Evolutionary conservation across 1,140 invertebrate species (phyloP), one percentile per base, ranked within the genome.

Genomic region (Monochamus saltuarius): DNA sequence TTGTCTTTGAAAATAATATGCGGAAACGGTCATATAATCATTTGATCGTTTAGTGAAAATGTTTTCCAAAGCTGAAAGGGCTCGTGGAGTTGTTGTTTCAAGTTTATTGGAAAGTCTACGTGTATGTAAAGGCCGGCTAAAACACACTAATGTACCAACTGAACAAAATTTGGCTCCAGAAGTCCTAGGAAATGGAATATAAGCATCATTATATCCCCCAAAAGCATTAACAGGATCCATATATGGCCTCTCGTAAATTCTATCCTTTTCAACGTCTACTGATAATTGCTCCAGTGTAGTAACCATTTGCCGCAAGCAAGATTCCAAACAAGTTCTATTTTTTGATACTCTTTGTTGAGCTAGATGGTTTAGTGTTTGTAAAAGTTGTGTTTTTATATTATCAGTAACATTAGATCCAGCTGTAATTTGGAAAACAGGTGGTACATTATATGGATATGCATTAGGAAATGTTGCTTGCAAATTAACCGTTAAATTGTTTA

Each of bases 131-230:
- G 89, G 88, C 58, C 93, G 84, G 43, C 89, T 89, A 77, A 97
- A 97, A 59, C 90, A 92, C 7, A 94, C 90, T 22, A 95, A 78
- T 19, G 88, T 84, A 66, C 89, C 90, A 29, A 89, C 90, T 38
- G 89, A 89, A 78, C 91, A 95, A 82, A 97, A 98, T 73, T 90
- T 89, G 0, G 92, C 94, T 4, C 94, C 94, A 10, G 92, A 96
- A 0, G 94, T 97, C 54, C 93, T 81, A 1, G 95, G 95, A 79
- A 96, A 98, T 0, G 95, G 95, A 62, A 98, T 91, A 67, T 89
- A 92, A n/a, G 88, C 84, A 72, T 91, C 89, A 57, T 89, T 86
- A 49, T 81, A 76, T 8, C 79, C 78, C 22, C 76, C 73, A 62
- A 81, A 82, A n/a, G 80, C 59, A 50, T 62, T 69, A 2, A 53